Base-by-base conservation (phyloP, 2,797 vertebrate species). In the Manis javanica region DNA sequence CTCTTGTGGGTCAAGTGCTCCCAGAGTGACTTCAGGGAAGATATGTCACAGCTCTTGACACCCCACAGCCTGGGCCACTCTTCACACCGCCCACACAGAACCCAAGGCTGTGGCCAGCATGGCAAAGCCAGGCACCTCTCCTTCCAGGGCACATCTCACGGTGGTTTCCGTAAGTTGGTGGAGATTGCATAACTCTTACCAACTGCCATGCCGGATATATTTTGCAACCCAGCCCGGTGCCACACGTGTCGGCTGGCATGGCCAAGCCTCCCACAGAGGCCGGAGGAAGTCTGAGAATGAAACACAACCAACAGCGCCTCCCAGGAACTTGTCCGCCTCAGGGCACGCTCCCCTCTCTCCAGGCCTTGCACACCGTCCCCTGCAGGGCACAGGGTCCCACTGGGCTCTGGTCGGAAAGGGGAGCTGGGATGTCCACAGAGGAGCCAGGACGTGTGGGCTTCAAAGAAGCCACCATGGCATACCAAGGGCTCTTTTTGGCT, bases 141-240 rank as follows among this genome's bases (percentile, higher is more conserved):
- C 93, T 98, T 96, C 97, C 49, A 75, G 92, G 97, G 95, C 87
- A 96, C 94, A 91, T 97, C 97, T 94, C 98, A 91, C 68, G 88
- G 98, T 98, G 98, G 98, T 99, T 99, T 99, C 98, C 98, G 99
- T 99, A 99, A 98, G 98, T 99, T 99, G 98, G 98, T 98, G 97
- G 97, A 49, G 98, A 98, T 99, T 99, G 99, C 99, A 99, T 98
- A 99, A 99, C 98, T 94, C 94, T 96, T 87, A 98, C 98, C 98
- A 99, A 99, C 99, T 99, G 99, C 98, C 98, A 82, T 95, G 98
- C 98, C 98, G 98, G 98, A 99, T 98, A 98, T 98, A 98, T 99
- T 98, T 98, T 99, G 98, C 98, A 99, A 99, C 98, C 97, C 97
- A 95, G 97, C 90, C 98, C 96, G 92, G 83, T 98, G 98, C 97